Evolutionary conservation across 2,797 vertebrate genomes (phyloP), one percentile per base, ranked within the genome.

Genomic region (Coregonus sp.): DNA sequence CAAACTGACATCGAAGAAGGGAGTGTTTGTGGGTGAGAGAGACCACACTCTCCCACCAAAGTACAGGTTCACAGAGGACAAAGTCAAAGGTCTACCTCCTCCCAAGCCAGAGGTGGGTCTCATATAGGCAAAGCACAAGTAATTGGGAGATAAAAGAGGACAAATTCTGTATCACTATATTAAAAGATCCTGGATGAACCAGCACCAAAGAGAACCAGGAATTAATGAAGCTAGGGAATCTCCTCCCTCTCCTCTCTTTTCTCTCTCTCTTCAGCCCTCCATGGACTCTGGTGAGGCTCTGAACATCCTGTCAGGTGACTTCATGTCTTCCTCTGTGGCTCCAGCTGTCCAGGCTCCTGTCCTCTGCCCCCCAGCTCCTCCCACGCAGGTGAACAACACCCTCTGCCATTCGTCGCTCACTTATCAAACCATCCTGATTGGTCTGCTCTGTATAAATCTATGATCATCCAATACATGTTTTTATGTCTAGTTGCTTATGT

Each of bases 11-110:
- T 74, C 84, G 68, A 59, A 93, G 81, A 86, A 92, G 77, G 93
- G 87, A 4, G 90, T 92, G 25, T 59, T 9, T 40, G 90, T 94
- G 0, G 94, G 94, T 52, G 94, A 94, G 80, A 86, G 89, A 47
- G 94, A 95, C 0, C 90, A 93, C 78, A 71, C 91, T 0, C 31
- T 94, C 40, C 88, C 88, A 51, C 90, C 92, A 69, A 80, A 50
- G 0, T 94, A 94, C 87, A 91, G 93, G 80, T 92, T 92, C 20
- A 86, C 87, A 2, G 40, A 89, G 18, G 82, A 90, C 0, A 75
- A 92, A 3, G 78, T 81, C 0, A 84, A 85, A 50, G 85, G 91
- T 6, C 79, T 88, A 50, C 91, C 93, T 7, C 59, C 88, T 63
- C 88, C 88, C 5, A 54, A 89, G 80, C 88, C 85, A n/a, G 89